Percentiles rank a stretch among this genome's conserved stretches.
Evolutionary conservation across 1,140 invertebrate species (phyloP).

Genomic region (Bombus impatiens): DNA sequence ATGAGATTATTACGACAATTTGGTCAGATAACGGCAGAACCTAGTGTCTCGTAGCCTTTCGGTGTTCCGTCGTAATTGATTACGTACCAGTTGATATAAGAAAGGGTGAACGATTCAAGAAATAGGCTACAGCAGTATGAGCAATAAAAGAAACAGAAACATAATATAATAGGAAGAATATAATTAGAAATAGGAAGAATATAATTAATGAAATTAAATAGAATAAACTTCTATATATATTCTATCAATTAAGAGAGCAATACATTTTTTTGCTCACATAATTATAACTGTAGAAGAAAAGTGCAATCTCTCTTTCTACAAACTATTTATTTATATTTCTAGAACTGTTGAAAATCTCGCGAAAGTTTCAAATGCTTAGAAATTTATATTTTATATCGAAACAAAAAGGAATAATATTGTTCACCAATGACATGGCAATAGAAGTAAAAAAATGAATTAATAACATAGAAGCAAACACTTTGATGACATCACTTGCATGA

Average conservation of each 20-base stretch:
- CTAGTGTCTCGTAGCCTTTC: not conserved
- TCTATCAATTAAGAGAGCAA: too few relatives aligned
- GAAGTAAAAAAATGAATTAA: not conserved
- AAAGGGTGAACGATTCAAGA: not conserved
- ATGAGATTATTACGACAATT: slow-evolving; percentile 13
- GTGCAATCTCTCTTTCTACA: too few relatives aligned
- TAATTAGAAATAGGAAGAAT: not conserved
- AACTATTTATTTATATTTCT: too few relatives aligned
- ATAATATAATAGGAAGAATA: too few relatives aligned
- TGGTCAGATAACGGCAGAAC: not conserved
- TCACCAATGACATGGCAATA: not conserved
- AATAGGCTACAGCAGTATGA: not conserved
- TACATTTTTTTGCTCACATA: too few relatives aligned
- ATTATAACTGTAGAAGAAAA: too few relatives aligned
- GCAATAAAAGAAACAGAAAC: not conserved
- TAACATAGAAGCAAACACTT: not conserved
- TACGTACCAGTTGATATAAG: not conserved
- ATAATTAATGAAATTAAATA: too few relatives aligned
- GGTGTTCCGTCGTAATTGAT: not conserved
- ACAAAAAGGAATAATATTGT: not conserved
- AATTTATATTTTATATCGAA: not conserved
- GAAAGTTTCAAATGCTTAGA: not conserved
- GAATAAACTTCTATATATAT: too few relatives aligned
- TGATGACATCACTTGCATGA: too few relatives aligned
- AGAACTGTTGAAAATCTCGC: too few relatives aligned